A percentile compares a stretch with the other conserved stretches of the same genome.
These are phyloP conservation scores for Mythimna lalbum DNA, from an alignment of 2,888 invertebrate species.

Conservation along the genomic window DNA sequence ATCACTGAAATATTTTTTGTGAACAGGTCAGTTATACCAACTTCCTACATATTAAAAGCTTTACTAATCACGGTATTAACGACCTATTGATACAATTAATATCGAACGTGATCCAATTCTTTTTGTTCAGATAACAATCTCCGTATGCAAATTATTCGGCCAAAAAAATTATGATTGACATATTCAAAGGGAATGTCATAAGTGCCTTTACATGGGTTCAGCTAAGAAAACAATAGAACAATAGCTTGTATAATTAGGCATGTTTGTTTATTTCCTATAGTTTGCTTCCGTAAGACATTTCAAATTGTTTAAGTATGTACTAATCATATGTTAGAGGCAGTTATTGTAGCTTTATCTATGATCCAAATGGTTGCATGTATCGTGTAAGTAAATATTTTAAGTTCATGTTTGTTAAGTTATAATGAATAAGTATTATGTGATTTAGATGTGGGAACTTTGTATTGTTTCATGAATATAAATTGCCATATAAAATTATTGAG, in stretches of 20 bases:
- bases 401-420: not conserved
- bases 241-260: constrained; percentile 68
- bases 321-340: constrained; percentile 30
- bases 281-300: constrained; percentile 65
- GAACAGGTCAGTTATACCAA: not conserved
- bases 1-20: not conserved
- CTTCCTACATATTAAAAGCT: not conserved
- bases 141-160: constrained; percentile 60
- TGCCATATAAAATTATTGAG: constrained; percentile 31
- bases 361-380: not conserved
- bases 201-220: constrained; percentile 46
- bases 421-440: constrained; percentile 4
- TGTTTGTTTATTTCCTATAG: constrained; percentile 72
- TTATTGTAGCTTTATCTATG: not conserved
- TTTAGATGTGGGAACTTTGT: constrained; percentile 4
- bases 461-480: constrained; percentile 39
- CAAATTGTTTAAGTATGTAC: constrained; percentile 32
- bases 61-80: constrained; percentile 17
- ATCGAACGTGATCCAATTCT: constrained; percentile 31
- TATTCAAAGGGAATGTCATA: constrained; percentile 61
- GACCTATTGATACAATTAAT: constrained; percentile 37
- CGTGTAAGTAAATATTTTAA: not conserved
- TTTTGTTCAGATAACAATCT: constrained; percentile 63
- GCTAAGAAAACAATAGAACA: constrained; percentile 74
- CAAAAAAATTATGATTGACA: constrained; percentile 73